A percentile compares a stretch with the other conserved stretches of the same genome.
Evolutionary conservation across 2,888 invertebrate genomes (phyloP).

Genomic region (Pristionchus fissidentatus): DNA sequence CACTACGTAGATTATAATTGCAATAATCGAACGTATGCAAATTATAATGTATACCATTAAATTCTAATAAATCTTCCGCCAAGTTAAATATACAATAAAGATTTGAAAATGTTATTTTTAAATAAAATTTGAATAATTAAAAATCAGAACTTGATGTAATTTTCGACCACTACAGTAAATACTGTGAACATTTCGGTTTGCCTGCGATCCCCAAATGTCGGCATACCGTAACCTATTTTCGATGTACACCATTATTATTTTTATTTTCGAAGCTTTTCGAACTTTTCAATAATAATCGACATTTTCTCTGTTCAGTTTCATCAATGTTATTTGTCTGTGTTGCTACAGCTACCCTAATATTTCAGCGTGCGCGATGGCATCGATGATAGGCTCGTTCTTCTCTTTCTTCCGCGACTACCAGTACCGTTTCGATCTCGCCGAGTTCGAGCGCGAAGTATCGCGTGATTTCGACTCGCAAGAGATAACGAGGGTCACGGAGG

Average conservation of each 20-base stretch:
- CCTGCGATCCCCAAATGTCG: neutral
- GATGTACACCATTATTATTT: neutral
- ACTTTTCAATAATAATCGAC: too few relatives aligned
- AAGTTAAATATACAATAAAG: too few relatives aligned
- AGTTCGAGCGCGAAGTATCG: slow-evolving; percentile 53
- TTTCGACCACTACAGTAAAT: neutral
- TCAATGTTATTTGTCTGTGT: neutral
- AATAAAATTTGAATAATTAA: neutral
- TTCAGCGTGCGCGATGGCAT: slow-evolving; percentile 51
- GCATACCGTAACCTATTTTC: neutral
- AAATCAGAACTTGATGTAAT: too few relatives aligned
- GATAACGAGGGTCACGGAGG: slow-evolving; percentile 54
- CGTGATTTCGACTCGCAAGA: slow-evolving; percentile 57
- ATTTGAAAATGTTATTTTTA: neutral
- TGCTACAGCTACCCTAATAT: neutral
- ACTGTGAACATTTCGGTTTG: neutral
- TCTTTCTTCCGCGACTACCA: slow-evolving; percentile 56
- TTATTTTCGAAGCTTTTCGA: too few relatives aligned
- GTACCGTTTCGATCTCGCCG: slow-evolving; percentile 53
- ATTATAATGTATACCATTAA: neutral
- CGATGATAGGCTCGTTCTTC: slow-evolving; percentile 56
- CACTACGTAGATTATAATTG: neutral
- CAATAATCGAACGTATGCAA: too few relatives aligned
- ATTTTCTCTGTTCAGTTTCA: neutral
- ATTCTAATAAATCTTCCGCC: neutral